Evolutionary conservation across 1,140 invertebrate genomes (phyloP).

Genomic region (Eumeta japonica): DNA sequence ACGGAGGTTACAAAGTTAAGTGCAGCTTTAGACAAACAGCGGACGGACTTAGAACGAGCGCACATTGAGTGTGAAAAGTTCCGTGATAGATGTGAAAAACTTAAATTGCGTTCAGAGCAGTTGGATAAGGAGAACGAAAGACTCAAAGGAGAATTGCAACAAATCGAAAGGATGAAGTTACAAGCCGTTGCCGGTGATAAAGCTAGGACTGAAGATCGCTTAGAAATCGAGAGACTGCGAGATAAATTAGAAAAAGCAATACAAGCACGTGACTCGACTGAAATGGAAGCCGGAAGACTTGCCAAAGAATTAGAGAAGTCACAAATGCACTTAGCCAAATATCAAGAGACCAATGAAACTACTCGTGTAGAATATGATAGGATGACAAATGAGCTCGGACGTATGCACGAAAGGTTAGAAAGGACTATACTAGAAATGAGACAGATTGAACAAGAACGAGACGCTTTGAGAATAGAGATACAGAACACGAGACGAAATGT

Average conservation of each 20-base stretch:
- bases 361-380: constrained; percentile 81
- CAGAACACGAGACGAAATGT: constrained; percentile 65
- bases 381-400: constrained; percentile 74
- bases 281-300: constrained; percentile 79
- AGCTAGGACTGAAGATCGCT: constrained; percentile 59
- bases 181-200: constrained; percentile 64
- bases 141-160: constrained; percentile 66
- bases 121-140: constrained; percentile 75
- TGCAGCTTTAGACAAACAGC: constrained; percentile 73
- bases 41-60: constrained; percentile 73
- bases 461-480: constrained; percentile 67
- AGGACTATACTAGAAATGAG: constrained; percentile 66
- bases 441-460: constrained; percentile 69
- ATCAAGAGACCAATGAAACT: constrained; percentile 76
- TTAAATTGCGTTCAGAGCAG: constrained; percentile 68
- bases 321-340: constrained; percentile 76
- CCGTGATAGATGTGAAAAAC: constrained; percentile 78
- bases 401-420: constrained; percentile 76
- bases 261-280: constrained; percentile 74
- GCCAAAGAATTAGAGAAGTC: constrained; percentile 86
- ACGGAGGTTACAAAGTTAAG: constrained; percentile 73
- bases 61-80: constrained; percentile 85
- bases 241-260: constrained; percentile 85
- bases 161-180: constrained; percentile 67
- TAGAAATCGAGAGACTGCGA: constrained; percentile 78